Percentiles rank a stretch among this genome's conserved stretches.
Conservation (phyloP, 2,113 vertebrate genomes). For the Syrrhaptes paradoxus region DNA sequence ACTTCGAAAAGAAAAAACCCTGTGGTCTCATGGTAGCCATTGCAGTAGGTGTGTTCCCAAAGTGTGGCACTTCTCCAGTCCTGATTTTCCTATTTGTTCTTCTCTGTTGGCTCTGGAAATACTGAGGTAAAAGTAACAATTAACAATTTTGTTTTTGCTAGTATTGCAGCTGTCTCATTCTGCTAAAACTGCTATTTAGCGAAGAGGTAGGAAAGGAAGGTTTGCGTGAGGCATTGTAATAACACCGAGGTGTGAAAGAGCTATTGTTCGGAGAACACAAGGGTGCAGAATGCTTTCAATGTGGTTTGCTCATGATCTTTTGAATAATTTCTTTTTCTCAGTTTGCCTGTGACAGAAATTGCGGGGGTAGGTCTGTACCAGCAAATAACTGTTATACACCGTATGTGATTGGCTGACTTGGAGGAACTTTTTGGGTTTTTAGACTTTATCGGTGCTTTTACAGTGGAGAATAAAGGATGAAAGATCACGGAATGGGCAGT, state of each 20-base stretch:
- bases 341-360: not conserved
- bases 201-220: not conserved
- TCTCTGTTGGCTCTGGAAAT: not conserved
- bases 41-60: not conserved
- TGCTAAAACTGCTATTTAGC: not conserved
- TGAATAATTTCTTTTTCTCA: not conserved
- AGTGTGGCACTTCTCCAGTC: not conserved
- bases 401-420: slow-evolving; percentile 7
- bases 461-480: not conserved
- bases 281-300: not conserved
- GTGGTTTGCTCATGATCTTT: not conserved
- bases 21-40: not conserved
- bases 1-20: not conserved
- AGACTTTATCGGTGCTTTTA: not conserved
- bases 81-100: not conserved
- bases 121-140: not conserved
- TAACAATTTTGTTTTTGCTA: not conserved
- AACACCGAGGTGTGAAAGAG: not conserved
- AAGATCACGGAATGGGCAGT: not conserved
- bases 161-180: not conserved
- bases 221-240: not conserved
- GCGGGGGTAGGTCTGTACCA: not conserved
- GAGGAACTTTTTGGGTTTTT: not conserved
- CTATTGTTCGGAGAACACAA: not conserved
- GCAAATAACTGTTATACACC: not conserved